Base-by-base conservation (phyloP, 2,888 invertebrate genomes). In the Cephus sareptanus region DNA sequence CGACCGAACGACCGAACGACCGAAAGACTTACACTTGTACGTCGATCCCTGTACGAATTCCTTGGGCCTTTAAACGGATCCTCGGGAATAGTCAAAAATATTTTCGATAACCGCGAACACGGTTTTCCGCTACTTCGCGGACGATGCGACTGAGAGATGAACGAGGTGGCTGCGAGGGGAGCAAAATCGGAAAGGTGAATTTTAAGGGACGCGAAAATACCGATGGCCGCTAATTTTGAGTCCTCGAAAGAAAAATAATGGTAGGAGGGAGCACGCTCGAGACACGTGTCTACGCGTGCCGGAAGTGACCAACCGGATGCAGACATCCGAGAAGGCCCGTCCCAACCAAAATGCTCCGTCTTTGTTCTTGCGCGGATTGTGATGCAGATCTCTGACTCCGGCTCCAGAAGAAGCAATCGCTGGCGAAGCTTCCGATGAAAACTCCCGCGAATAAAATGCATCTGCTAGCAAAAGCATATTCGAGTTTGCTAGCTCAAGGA, bases 261-360 rank as follows among this genome's bases (percentile, higher is more conserved):
- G 70, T 0, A 70, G 82, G 83, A 31, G 34, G 34, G 78, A 84
- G 85, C 85, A 80, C 77, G 81, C 82, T 81, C 83, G 79, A 73
- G 88, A 85, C 91, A 91, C 91, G 91, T 90, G 91, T 90, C 89
- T 77, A 34, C 69, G 90, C 90, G 91, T 90, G 90, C 91, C 91
- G 91, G 91, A 91, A 91, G 88, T 91, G 91, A 90, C 91, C 91
- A 90, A 87, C 90, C 91, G 91, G 91, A 91, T 91, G 89, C 87
- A 89, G 90, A 88, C 88, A 90, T 88, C 87, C 84, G 91, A 90
- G 87, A 87, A 85, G 87, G 83, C 87, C 87, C 87, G 83, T 81
- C 79, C 79, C 79, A 75, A 81, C 83, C 82, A 82, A 81, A 80
- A 40, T 76, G 74, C 74, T 79, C 37, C 79, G 79, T 82, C 84